These are phyloP conservation scores for Aricia artaxerxes DNA, from an alignment of 2,888 invertebrate species.

Conservation along the genomic window DNA sequence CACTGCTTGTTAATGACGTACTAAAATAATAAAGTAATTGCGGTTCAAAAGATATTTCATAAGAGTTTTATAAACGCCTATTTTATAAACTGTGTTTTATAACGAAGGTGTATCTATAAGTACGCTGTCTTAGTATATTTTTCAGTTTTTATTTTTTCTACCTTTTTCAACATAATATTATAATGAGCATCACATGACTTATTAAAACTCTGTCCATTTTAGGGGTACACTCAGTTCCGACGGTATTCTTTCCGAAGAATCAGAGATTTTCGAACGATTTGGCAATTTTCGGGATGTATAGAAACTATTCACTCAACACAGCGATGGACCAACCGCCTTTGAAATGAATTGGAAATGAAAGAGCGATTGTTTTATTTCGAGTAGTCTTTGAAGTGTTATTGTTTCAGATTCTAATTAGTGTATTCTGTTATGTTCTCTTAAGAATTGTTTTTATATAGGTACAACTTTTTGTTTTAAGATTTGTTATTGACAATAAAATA, in stretches of 20 bases:
- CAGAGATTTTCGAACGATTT: constrained; percentile 86
- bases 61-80: too few relatives aligned
- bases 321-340: constrained; percentile 67
- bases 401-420: not conserved
- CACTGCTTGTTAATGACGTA: too few relatives aligned
- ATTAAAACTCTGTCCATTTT: constrained; percentile 40
- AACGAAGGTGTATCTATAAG: too few relatives aligned
- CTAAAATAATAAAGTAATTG: too few relatives aligned
- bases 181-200: not conserved
- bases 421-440: constrained; percentile 3
- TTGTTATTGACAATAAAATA: not conserved
- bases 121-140: too few relatives aligned
- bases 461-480: not conserved
- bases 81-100: too few relatives aligned
- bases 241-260: constrained; percentile 84
- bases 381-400: not conserved
- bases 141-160: too few relatives aligned
- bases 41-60: too few relatives aligned
- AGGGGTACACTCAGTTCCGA: constrained; percentile 85
- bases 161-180: not conserved
- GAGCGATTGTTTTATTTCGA: not conserved
- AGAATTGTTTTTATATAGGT: constrained; percentile 1
- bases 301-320: constrained; percentile 90
- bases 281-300: constrained; percentile 87
- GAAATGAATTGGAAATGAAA: not conserved